Base-by-base conservation (phyloP, 2,113 vertebrate genomes). In the Microcebus tavaratra region DNA sequence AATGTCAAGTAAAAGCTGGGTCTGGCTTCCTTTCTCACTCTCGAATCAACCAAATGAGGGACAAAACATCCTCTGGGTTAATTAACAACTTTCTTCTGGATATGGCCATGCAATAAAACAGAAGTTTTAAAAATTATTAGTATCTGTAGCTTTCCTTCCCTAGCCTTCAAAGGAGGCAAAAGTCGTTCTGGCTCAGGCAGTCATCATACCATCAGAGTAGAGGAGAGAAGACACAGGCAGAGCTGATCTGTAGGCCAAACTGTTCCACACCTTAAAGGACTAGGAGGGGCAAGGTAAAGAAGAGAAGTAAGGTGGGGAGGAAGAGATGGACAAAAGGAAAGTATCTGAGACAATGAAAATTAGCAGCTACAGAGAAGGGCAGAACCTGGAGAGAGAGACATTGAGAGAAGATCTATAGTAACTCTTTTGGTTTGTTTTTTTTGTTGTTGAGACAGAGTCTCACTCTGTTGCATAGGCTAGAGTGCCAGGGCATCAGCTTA, bases 121-220 rank as follows among this genome's bases (percentile, higher is more conserved):
- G 39, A 87, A 78, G 53, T 88, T 81, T 87, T 76, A 79, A 92
- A 89, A 86, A 27, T 75, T 79, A 2, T 90, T 85, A 80, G 50
- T 61, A 39, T 82, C 48, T 80, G 5, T 36, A 90, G 76, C 87
- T 80, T 14, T 96, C 79, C 27, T 84, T 84, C 48, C 86, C 61
- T 70, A 63, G 36, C 50, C 42, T 89, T 91, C 59, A 63, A 70
- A 89, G 55, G 42, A 84, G 21, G 17, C 34, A 80, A 15, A 45
- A 95, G 85, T 4, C 59, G 79, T 82, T 84, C 31, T 67, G 85
- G 23, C 61, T 70, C 42, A 90, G 78, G 72, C 15, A 45, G 65
- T 81, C 68, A 89, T 29, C 21, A 82, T 67, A 31, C 13, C 76
- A 45, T 79, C 68, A 93, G 68, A 84, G 50, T 67, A 17, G 15